Evolutionary conservation across 2,797 vertebrate species (phyloP).

Genomic region (Notolabrus celidotus): DNA sequence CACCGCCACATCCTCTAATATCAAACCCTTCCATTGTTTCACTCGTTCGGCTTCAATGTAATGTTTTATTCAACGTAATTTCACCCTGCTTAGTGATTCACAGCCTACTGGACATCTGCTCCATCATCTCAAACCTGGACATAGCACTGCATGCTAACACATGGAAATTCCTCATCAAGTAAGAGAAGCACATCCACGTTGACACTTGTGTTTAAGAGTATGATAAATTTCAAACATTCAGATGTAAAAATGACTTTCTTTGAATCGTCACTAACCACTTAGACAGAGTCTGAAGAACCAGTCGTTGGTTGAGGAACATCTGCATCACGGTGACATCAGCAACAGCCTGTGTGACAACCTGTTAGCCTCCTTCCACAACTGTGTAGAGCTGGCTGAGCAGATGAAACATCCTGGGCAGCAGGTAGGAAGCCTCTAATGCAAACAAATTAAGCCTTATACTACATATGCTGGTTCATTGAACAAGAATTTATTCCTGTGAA

Average conservation of each 20-base stretch:
- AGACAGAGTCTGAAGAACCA: conserved; percentile 95
- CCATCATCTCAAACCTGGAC: conserved; percentile 93
- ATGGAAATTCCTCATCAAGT: conserved; percentile 98
- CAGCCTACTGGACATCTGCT: conserved; percentile 92
- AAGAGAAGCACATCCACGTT: conserved; percentile 67
- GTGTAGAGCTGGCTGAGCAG: conserved; percentile 90
- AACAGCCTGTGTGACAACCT: conserved; percentile 89
- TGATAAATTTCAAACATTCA: background rate
- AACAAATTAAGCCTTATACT: background rate
- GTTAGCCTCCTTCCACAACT: conserved; percentile 86
- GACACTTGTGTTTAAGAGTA: background rate
- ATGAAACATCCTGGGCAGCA: conserved; percentile 83
- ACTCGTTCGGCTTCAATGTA: background rate
- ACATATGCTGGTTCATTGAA: background rate
- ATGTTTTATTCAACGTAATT: background rate
- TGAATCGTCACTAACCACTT: conserved; percentile 6
- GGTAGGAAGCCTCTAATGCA: conserved; percentile 74
- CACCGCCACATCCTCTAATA: too few relatives aligned
- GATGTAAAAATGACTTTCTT: background rate
- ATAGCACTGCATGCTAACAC: conserved; percentile 96
- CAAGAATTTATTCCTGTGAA: background rate
- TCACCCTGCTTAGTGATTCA: conserved; percentile 89
- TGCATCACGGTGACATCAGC: conserved; percentile 90
- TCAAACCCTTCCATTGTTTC: background rate
- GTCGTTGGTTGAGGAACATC: conserved; percentile 86